phyloP scores from a whole-genome alignment of 2,113 vertebrate species.

The Melanocharis versteri region DNA sequence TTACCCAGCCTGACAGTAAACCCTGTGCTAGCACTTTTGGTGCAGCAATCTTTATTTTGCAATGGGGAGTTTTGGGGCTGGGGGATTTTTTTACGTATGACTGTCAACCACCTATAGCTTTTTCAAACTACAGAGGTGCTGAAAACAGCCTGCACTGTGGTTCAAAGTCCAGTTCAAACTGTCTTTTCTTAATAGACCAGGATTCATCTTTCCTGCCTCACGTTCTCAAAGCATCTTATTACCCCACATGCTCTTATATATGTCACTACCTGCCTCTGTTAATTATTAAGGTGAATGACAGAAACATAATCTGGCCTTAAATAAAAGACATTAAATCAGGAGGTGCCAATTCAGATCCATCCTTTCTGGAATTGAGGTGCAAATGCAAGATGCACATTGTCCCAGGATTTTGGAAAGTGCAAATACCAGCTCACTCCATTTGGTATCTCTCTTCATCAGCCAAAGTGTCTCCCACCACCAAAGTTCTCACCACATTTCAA shows the following conservation, averaged over 20 bases:
- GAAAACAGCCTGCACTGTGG: not conserved
- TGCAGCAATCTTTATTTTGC: not conserved
- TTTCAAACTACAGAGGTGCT: not conserved
- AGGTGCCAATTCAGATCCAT: not conserved
- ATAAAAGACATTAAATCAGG: not conserved
- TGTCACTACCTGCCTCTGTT: not conserved
- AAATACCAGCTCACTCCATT: not conserved
- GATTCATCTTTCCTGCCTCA: not conserved
- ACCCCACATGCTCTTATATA: not conserved
- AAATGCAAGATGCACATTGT: not conserved
- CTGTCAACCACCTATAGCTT: not conserved
- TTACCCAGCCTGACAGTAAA: not conserved
- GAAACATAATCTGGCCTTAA: not conserved
- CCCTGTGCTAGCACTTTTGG: not conserved
- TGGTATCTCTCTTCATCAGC: not conserved
- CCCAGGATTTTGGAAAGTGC: not conserved
- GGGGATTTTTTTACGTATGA: not conserved
- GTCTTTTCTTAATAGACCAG: not conserved
- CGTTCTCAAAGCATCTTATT: not conserved
- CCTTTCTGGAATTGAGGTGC: not conserved
- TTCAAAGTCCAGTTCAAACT: not conserved
- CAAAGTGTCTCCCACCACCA: not conserved
- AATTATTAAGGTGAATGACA: not conserved
- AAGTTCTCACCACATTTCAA: not conserved
- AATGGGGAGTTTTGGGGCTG: not conserved